Evolutionary conservation across 2,888 invertebrate species (phyloP), one percentile per base, ranked within the genome.

Genomic region (Melanargia galathea): DNA sequence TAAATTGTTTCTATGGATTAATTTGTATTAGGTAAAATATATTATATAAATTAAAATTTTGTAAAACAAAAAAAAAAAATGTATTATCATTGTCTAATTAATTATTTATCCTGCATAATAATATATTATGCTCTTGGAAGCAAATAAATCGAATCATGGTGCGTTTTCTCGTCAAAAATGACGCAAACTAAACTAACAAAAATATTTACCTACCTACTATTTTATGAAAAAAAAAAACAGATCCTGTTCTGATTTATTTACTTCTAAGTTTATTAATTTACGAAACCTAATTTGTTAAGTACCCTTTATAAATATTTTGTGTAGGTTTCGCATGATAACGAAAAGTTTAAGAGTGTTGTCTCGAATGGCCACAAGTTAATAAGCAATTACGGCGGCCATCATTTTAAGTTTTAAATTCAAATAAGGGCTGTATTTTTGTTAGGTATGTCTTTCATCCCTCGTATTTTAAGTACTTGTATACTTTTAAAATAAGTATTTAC

Each of bases 321-420:
- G 86, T 80, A 87, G 90, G 90, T 90, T 90, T 90, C 90, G 90
- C 87, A 86, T 77, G 82, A 75, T 83, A 90, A 89, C 90, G 90
- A 90, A 89, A 60, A 35, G 38, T 56, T 54, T n/a, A n/a, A 55
- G 54, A 54, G 33, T 35, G n/a, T 45, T 54, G 40, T 35, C 35
- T 35, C 16, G 51, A 45, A 57, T 48, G 62, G 48, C 56, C 56
- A 13, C 10, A 80, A 72, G 7, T 26, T 45, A 38, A 46, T 18
- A 48, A 74, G 71, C 62, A 66, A 68, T 63, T 71, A 71, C 66
- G 65, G 71, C 66, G 65, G 70, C 69, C 67, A 70, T 64, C 64
- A 69, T 65, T 46, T 52, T 59, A 49, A 38, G 35, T 46, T 59
- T 63, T 56, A 66, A 63, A 63, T 66, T 71, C 64, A 67, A 73